Evolutionary conservation across 1,140 invertebrate species (phyloP).

Genomic region (Drosophila parvula): DNA sequence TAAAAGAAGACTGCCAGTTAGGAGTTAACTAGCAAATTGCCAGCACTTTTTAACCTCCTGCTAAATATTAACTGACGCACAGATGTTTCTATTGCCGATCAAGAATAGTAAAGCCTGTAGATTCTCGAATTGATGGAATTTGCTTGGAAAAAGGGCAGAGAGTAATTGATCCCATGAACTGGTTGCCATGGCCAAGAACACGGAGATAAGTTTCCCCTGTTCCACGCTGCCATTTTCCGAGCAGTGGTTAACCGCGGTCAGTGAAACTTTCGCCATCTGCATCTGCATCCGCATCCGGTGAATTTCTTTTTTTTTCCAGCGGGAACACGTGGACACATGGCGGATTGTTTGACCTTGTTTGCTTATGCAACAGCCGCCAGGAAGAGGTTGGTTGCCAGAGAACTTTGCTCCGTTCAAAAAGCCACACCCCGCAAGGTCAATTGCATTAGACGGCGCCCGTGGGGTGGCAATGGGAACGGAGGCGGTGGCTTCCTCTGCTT

Average conservation of each 20-base stretch:
- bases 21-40: too few species aligned
- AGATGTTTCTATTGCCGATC: not conserved
- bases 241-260: conserved; percentile 5
- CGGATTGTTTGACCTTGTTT: conserved; percentile 39
- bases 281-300: conserved; percentile 14
- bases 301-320: not conserved
- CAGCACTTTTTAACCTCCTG: too few species aligned
- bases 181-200: not conserved
- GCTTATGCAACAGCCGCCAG: conserved; percentile 18
- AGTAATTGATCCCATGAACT: conserved; percentile 2
- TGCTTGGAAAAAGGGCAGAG: not conserved
- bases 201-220: not conserved
- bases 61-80: too few species aligned
- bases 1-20: too few species aligned
- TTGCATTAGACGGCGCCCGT: conserved; percentile 31
- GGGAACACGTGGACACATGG: conserved; percentile 8
- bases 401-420: conserved; percentile 20
- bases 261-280: conserved; percentile 11
- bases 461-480: conserved; percentile 7
- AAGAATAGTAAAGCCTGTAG: not conserved
- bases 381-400: conserved; percentile 9
- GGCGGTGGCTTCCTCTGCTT: not conserved
- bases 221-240: not conserved
- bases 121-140: not conserved
- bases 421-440: conserved; percentile 42